Evolutionary conservation across 2,797 vertebrate genomes (phyloP).

Genomic region (Sebastiscus tertius): DNA sequence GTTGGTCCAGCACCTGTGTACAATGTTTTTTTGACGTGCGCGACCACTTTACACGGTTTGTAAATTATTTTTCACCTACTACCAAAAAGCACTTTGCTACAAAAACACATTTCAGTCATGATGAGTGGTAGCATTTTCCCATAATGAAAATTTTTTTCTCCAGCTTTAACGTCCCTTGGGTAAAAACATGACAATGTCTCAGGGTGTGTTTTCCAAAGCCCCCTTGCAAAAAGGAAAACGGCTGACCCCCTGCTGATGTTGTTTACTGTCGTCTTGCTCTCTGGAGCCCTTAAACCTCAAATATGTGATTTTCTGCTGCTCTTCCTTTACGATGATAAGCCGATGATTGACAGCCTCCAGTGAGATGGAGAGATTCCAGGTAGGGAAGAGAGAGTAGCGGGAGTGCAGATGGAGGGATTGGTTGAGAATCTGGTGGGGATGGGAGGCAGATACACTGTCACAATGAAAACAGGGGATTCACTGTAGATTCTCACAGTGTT

Average conservation of each 20-base stretch:
- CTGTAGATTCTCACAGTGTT: conserved; percentile 27
- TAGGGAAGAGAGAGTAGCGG: conserved; percentile 13
- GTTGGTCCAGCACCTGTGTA: not conserved
- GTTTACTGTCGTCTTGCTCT: conserved; percentile 46
- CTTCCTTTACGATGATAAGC: conserved; percentile 36
- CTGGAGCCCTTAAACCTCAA: conserved; percentile 42
- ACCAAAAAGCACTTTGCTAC: not conserved
- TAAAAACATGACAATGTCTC: conserved; percentile 15
- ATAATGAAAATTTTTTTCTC: not conserved
- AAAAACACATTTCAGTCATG: not conserved
- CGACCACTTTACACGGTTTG: not conserved
- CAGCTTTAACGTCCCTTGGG: not conserved
- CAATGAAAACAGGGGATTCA: conserved; percentile 35
- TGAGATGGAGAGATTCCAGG: conserved; percentile 40
- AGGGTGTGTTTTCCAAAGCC: conserved; percentile 14
- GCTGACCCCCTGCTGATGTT: conserved; percentile 31
- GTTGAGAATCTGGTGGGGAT: not conserved
- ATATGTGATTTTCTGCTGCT: conserved; percentile 49
- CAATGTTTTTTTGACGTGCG: accelerated
- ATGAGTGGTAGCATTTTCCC: conserved; percentile 1
- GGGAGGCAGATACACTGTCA: conserved; percentile 8
- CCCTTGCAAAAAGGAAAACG: not conserved
- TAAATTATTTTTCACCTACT: not conserved
- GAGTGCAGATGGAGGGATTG: conserved; percentile 17
- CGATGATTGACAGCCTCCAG: conserved; percentile 51